Evolutionary conservation across 2,888 invertebrate genomes (phyloP), one percentile per base, ranked within the genome.

Genomic region (Xylota segnis): DNA sequence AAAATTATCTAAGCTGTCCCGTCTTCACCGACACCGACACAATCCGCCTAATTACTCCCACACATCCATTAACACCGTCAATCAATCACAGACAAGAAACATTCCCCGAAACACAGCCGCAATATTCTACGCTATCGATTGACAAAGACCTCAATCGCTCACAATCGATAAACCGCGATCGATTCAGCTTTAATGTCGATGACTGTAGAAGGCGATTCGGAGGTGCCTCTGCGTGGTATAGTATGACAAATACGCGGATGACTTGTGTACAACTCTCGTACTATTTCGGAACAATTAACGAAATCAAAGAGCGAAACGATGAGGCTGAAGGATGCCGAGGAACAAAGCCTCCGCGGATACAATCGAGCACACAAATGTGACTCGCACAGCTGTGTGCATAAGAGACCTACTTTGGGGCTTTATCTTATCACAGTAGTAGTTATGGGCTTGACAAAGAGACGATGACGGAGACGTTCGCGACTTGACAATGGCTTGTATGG

Each of bases 61-160:
- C 52, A 47, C 59, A 18, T 61, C 68, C 77, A 77, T 77, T 77
- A 77, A 68, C 77, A 77, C 77, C 68, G 70, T 52, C 77, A 52
- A 77, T 77, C 70, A 77, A 70, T 61, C 77, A 61, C 45, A 34
- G 52, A 37, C 43, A 43, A 43, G 52, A 23, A 66, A 43, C n/a
- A 47, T 18, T 37, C 5, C 14, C 37, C 4, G 3, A 29, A 43
- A 74, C 14, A 43, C 61, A 16, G 14, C 43, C 34, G 43, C 23
- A 32, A 27, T 54, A 18, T 45, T 12, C 7, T 9, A 34, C 14
- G 16, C 65, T 23, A 70, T 68, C 76, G 58, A 59, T 43, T 59
- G 68, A 43, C 68, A 65, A 65, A 56, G 37, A 45, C 65, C 16
- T 16, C 70, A 70, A 77, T 58, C 66, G 50, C n/a, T 76, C 52